Conservation (phyloP, 2,888 invertebrate genomes). For the Cheilosia vulpina region DNA sequence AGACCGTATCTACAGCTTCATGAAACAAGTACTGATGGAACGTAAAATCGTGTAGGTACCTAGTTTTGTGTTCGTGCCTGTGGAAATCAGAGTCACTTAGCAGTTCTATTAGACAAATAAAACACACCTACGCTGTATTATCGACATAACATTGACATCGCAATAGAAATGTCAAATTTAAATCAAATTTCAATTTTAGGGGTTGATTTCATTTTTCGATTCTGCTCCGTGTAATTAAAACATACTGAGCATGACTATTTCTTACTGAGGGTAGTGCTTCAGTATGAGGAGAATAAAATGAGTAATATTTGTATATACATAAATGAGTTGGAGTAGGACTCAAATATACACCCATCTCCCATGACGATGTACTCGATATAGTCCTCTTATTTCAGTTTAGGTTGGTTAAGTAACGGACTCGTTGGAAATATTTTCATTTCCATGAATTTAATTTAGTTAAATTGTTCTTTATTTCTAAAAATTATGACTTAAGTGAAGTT, state of each 20-base stretch:
- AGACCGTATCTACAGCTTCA: too few relatives aligned
- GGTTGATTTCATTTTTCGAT: slow-evolving; percentile 56
- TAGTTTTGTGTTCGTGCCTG: too few relatives aligned
- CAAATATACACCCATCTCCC: slow-evolving; percentile 60
- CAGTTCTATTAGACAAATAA: neutral
- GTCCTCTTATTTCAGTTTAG: slow-evolving; percentile 63
- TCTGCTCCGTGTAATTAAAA: slow-evolving; percentile 47
- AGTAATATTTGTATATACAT: slow-evolving; percentile 48
- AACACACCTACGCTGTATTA: slow-evolving; percentile 44
- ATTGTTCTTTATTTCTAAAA: slow-evolving; percentile 26
- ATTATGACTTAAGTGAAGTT: slow-evolving; percentile 40
- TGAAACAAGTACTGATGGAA: too few relatives aligned
- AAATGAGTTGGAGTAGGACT: slow-evolving; percentile 65
- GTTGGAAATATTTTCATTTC: slow-evolving; percentile 47
- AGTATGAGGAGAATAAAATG: slow-evolving; percentile 29
- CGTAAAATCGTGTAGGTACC: too few relatives aligned
- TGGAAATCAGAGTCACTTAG: too few relatives aligned
- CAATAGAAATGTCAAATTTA: slow-evolving; percentile 36
- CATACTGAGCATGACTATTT: slow-evolving; percentile 60
- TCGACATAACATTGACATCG: slow-evolving; percentile 13
- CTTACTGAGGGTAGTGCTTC: slow-evolving; percentile 7
- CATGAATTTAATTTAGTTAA: slow-evolving; percentile 33
- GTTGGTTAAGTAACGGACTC: slow-evolving; percentile 70
- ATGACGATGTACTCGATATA: slow-evolving; percentile 40
- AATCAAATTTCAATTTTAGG: slow-evolving; percentile 25